Conservation (phyloP, 2,888 invertebrate genomes). For the Scelioninae gen. 1 region DNA sequence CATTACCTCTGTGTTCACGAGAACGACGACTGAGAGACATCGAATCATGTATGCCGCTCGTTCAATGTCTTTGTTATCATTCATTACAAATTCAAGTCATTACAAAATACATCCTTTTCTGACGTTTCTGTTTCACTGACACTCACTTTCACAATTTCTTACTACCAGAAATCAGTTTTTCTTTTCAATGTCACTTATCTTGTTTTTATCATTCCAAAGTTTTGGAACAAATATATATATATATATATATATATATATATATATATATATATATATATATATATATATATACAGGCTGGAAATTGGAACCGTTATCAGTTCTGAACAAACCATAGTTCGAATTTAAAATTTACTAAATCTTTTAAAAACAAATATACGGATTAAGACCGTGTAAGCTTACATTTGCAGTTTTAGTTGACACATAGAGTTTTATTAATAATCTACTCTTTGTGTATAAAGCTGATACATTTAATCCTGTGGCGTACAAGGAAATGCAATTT, state of each 20-base stretch:
- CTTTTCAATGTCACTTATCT: too few species aligned
- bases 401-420: too few species aligned
- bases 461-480: conserved; percentile 62
- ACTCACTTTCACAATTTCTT: conserved; percentile 35
- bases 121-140: conserved; percentile 53
- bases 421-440: conserved; percentile 44
- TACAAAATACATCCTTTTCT: conserved; percentile 58
- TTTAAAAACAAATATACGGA: too few species aligned
- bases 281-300: too few species aligned
- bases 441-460: conserved; percentile 22
- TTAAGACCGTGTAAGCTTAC: not conserved
- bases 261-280: too few species aligned
- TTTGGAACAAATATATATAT: too few species aligned
- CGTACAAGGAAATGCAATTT: conserved; percentile 73
- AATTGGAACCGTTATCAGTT: too few species aligned
- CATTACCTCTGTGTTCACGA: conserved; percentile 73
- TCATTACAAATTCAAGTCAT: conserved; percentile 65
- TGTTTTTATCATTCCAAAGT: too few species aligned
- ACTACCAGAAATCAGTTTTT: conserved; percentile 2
- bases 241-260: too few species aligned
- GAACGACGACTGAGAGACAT: conserved; percentile 56
- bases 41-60: conserved; percentile 59
- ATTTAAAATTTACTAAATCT: too few species aligned
- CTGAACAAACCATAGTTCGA: too few species aligned
- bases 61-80: conserved; percentile 48